Evolutionary conservation across 1,140 invertebrate species (phyloP).

Genomic region (Acromyrmex heyeri): DNA sequence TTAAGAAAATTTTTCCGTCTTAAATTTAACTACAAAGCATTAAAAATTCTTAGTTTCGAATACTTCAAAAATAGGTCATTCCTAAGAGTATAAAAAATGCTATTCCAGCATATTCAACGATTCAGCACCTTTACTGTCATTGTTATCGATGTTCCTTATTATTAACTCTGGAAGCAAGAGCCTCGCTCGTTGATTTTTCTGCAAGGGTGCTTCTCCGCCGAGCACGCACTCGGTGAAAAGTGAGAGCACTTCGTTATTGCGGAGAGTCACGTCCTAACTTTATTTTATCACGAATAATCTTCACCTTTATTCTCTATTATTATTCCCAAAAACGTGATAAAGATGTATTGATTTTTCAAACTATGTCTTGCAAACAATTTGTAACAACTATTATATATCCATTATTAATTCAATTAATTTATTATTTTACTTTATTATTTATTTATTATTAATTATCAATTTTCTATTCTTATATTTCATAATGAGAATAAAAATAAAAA

Average conservation of each 20-base stretch:
- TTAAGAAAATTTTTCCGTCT: not conserved
- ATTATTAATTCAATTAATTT: not conserved
- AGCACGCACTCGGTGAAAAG: slow-evolving; percentile 71
- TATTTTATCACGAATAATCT: slow-evolving; percentile 65
- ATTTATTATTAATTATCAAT: not conserved
- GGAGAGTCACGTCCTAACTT: slow-evolving; percentile 79
- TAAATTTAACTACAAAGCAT: not conserved
- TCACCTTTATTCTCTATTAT: not conserved
- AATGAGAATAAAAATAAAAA: too few relatives aligned
- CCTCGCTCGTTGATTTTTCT: slow-evolving; percentile 69
- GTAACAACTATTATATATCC: not conserved
- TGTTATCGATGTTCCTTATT: slow-evolving; percentile 29
- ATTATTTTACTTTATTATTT: not conserved
- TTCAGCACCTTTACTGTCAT: slow-evolving; percentile 62
- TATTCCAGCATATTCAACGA: slow-evolving; percentile 75
- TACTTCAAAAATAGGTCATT: not conserved
- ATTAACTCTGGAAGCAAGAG: slow-evolving; percentile 7
- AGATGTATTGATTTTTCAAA: not conserved
- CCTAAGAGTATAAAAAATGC: slow-evolving; percentile 17
- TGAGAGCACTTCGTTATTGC: slow-evolving; percentile 74
- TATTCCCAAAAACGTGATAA: not conserved
- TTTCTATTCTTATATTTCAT: not conserved
- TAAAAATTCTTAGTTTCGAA: not conserved
- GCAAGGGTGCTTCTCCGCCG: slow-evolving; percentile 71
- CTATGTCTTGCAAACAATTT: not conserved